Evolutionary conservation across 1,140 invertebrate species (phyloP).

Genomic region (Lepidurus couesii): DNA sequence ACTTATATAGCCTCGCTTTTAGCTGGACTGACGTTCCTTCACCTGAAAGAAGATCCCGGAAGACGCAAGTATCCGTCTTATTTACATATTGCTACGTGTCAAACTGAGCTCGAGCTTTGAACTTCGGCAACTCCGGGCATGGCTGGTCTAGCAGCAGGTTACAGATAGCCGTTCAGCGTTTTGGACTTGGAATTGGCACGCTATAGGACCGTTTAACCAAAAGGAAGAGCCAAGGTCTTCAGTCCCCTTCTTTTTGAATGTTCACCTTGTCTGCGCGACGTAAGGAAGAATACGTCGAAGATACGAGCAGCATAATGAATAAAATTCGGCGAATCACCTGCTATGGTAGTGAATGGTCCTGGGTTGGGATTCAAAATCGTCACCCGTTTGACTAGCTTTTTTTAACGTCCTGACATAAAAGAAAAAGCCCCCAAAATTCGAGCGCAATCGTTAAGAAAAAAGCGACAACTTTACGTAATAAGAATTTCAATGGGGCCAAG

Average conservation of each 20-base stretch:
- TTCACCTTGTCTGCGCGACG: background rate
- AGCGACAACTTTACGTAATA: no score
- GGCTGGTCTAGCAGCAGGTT: background rate
- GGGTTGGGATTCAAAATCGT: no score
- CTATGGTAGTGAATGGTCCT: no score
- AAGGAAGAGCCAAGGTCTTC: background rate
- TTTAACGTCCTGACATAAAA: no score
- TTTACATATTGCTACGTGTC: slow-evolving; percentile 19
- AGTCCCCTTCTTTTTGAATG: background rate
- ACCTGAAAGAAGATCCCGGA: background rate
- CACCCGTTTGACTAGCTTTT: no score
- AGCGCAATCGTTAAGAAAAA: no score
- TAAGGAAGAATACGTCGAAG: background rate
- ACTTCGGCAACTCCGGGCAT: background rate
- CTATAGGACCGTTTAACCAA: background rate
- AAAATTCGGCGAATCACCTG: background rate
- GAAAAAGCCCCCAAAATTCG: no score
- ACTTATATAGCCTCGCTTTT: background rate
- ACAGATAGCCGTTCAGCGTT: slow-evolving; percentile 3
- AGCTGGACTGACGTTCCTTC: background rate
- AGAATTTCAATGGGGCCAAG: background rate
- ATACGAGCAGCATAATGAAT: background rate
- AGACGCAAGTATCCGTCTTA: background rate
- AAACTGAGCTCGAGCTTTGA: background rate
- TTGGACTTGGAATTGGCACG: background rate